These are phyloP conservation scores for Enteromius mattozi DNA, from an alignment of 2,797 vertebrate genomes.

Conservation along the genomic window DNA sequence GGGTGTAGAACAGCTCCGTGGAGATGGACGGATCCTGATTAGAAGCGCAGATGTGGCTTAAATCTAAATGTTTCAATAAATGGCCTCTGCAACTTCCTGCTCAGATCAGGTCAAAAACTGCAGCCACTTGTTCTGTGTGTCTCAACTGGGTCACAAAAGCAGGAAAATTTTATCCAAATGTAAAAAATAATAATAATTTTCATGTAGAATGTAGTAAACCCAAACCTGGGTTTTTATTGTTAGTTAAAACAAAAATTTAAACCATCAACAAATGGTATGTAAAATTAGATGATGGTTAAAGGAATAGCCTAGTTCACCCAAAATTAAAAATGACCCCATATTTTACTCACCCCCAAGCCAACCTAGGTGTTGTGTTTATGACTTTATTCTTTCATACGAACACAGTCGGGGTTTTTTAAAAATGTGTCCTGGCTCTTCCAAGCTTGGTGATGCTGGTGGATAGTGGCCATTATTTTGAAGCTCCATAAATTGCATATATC, in stretches of 20 bases:
- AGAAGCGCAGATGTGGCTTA: conserved; percentile 68
- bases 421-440: too few relatives aligned
- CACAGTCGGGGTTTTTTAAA: too few relatives aligned
- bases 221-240: background rate
- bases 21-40: conserved; percentile 52
- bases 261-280: background rate
- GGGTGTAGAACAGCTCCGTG: conserved; percentile 8
- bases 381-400: too few relatives aligned
- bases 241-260: background rate
- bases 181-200: background rate
- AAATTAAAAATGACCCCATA: too few relatives aligned
- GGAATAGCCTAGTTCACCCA: too few relatives aligned
- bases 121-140: conserved; percentile 24
- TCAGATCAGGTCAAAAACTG: conserved; percentile 65
- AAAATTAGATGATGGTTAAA: background rate
- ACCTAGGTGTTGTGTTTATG: too few relatives aligned
- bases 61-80: conserved; percentile 73
- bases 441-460: too few relatives aligned
- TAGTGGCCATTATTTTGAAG: too few relatives aligned
- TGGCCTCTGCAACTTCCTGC: conserved; percentile 67
- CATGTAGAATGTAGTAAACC: background rate
- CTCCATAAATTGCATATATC: too few relatives aligned
- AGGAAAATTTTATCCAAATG: background rate
- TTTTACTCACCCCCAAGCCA: too few relatives aligned
- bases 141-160: conserved; percentile 16